Evolutionary conservation across 2,797 vertebrate species (phyloP), one percentile per base, ranked within the genome.

Genomic region (Pristis pectinata): DNA sequence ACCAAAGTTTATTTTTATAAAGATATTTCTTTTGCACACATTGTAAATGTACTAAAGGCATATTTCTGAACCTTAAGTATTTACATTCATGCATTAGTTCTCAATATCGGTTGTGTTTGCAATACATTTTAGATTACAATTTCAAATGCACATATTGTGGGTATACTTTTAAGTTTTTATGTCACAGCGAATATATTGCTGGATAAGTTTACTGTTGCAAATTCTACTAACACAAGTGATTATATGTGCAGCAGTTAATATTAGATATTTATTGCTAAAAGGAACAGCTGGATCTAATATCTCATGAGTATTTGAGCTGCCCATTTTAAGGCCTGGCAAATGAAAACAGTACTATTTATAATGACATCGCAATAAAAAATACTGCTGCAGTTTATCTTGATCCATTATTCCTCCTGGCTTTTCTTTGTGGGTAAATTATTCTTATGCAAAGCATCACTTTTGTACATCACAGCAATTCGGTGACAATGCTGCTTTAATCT

Each of bases 81-180:
- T 98, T 98, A 98, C 98, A 98, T 98, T 98, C 98, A 98, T 98
- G 98, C 98, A 98, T 97, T 97, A 97, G 96, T 95, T 95, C 95
- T 97, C 96, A 97, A 95, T 93, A 93, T 93, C 41, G 34, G 56
- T 61, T 89, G 85, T 22, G 61, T 93, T 67, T 49, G 67, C n/a
- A 72, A 72, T 93, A 93, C 91, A 93, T 93, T 74, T 92, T 44
- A 11, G 67, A 72, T 93, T 95, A 95, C 95, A 95, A 95, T 96
- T 96, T 95, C 95, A 95, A 96, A 96, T 96, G 96, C 96, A 97
- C 96, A 97, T 96, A 96, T 95, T 95, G 95, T 95, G 95, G 95
- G 95, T 96, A 95, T 95, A 96, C 27, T 95, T 95, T 93, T 95
- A 95, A 96, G 96, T 96, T 95, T 94, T 95, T 95, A 95, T 74